Evolutionary conservation across 2,113 vertebrate genomes (phyloP).

Genomic region (Bungarus multicinctus): DNA sequence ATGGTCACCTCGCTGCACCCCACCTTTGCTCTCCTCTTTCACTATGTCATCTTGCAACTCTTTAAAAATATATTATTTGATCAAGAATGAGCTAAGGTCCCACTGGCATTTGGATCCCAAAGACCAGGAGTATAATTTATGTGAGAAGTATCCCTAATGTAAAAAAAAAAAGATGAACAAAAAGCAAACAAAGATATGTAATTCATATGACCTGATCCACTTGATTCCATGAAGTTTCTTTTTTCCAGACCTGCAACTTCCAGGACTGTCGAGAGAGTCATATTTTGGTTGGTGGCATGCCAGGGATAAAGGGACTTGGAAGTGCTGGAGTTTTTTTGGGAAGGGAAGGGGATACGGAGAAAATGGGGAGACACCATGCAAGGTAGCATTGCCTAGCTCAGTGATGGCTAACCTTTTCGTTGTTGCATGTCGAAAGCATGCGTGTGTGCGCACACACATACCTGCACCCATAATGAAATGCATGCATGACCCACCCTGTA

Average conservation of each 20-base stretch:
- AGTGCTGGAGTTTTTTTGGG: not conserved
- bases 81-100: not conserved
- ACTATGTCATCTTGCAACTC: not conserved
- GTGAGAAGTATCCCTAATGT: not conserved
- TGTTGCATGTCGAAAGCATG: too few species aligned
- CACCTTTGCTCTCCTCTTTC: not conserved
- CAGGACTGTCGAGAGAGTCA: not conserved
- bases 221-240: not conserved
- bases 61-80: constrained; percentile 1
- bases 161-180: not conserved
- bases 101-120: not conserved
- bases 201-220: not conserved
- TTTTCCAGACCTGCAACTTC: not conserved
- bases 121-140: not conserved
- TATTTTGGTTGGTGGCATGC: not conserved
- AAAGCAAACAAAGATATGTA: not conserved
- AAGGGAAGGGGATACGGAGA: not conserved
- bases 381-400: not conserved
- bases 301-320: not conserved
- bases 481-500: too few species aligned
- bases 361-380: not conserved
- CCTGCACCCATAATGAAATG: too few species aligned
- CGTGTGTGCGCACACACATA: too few species aligned
- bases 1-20: rapidly evolving
- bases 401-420: too few species aligned